Base-by-base conservation (phyloP, 2,113 vertebrate species). In the Columbina picui region DNA sequence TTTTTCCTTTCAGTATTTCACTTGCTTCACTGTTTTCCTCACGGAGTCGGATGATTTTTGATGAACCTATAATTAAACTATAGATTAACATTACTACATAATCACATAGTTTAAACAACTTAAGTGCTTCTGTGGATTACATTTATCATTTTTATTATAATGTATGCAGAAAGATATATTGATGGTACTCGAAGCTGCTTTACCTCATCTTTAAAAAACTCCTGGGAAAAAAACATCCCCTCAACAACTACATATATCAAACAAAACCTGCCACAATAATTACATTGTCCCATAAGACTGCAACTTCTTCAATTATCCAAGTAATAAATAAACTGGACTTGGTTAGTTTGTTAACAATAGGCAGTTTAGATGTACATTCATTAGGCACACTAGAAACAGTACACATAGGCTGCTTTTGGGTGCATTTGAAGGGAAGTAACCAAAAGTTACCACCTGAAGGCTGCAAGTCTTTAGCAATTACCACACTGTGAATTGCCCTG, bases 1-100 rank as follows among this genome's bases (percentile, higher is more conserved):
- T 95, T 96, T 98, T 99, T 84, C 98, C 98, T 96, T 98, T 98
- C 83, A 98, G 93, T 55, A 96, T 94, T 84, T 99, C 99, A 49
- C 91, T 93, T 71, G 97, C 89, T 95, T 99, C 99, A 74, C 92
- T 97, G 63, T 98, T 97, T 95, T 99, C 99, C 96, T 99, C 99
- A 93, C 94, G 97, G 81, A 99, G 95, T 80, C 98, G 98, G 95
- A 99, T 98, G 81, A 99, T 93, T 98, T 99, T 99, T 85, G 99
- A 99, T 50, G 98, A 97, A 97, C 97, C 98, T 99, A 32, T 57
- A 97, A 97, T 85, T 77, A 87, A 93, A 88, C 75, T 61, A 76
- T 4, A 94, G 14, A 89, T 95, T 84, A 97, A 32, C 11, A 60
- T 43, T 49, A 91, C 18, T 22, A 52, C 3, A 15, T 56, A 87